These are phyloP conservation scores for Crotalus viridis DNA, from an alignment of 2,113 vertebrate genomes.

Conservation along the genomic window DNA sequence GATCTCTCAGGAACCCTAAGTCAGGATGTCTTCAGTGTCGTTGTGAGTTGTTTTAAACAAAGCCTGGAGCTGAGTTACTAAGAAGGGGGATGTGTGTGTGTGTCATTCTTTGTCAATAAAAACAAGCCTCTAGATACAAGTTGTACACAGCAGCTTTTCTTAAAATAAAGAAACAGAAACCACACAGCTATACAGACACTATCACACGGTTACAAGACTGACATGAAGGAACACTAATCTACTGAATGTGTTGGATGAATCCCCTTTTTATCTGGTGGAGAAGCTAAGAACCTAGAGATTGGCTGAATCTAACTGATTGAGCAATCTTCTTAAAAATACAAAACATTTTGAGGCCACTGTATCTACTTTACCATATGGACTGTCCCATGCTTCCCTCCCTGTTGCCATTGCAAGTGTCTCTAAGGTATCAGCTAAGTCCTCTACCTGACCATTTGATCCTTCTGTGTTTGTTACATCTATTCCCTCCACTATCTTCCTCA, in stretches of 20 bases:
- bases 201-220: neutral
- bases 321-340: neutral
- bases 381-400: neutral
- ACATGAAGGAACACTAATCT: neutral
- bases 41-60: neutral
- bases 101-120: neutral
- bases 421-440: neutral
- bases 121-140: neutral
- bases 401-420: neutral
- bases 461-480: neutral
- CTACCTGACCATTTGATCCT: neutral
- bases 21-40: neutral
- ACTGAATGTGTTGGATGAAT: neutral
- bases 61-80: neutral
- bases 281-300: neutral
- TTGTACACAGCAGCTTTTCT: neutral
- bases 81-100: neutral
- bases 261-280: neutral
- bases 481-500: neutral
- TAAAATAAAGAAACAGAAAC: neutral
- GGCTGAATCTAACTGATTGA: neutral
- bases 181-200: neutral
- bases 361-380: neutral
- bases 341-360: neutral
- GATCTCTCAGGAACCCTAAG: neutral